Evolutionary conservation across 2,113 vertebrate genomes (phyloP).

Genomic region (Solea solea): DNA sequence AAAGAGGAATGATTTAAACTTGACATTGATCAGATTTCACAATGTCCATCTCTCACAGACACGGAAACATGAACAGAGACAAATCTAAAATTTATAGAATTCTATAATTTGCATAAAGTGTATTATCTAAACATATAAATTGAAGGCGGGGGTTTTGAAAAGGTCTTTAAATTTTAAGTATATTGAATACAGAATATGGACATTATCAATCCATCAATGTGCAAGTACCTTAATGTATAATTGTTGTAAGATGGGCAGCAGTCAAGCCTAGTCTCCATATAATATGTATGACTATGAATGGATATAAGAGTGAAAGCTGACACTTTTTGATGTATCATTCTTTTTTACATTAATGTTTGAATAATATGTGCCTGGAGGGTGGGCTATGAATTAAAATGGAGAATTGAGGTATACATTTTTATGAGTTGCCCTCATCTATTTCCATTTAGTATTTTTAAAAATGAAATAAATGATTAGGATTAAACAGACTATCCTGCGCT

Average conservation of each 20-base stretch:
- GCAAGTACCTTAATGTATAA: conserved; percentile 89
- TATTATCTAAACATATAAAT: conserved; percentile 91
- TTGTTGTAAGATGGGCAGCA: conserved; percentile 89
- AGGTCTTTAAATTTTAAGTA: conserved; percentile 92
- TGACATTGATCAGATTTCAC: conserved; percentile 85
- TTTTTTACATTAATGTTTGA: conserved; percentile 99
- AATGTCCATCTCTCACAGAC: conserved; percentile 79
- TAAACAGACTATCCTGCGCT: conserved; percentile 61
- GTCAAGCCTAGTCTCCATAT: conserved; percentile 81
- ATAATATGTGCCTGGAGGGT: conserved; percentile 96
- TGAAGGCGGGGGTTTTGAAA: conserved; percentile 86
- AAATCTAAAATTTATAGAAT: conserved; percentile 99
- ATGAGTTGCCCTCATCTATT: conserved; percentile 95
- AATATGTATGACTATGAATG: conserved; percentile 90
- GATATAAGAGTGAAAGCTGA: conserved; percentile 85
- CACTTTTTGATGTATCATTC: conserved; percentile 92
- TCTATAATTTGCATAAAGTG: conserved; percentile 93
- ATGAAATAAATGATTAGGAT: conserved; percentile 86
- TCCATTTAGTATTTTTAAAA: conserved; percentile 97
- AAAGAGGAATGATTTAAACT: conserved; percentile 82
- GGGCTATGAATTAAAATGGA: conserved; percentile 93
- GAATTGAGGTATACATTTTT: conserved; percentile 98
- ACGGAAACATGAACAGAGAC: conserved; percentile 88
- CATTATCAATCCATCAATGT: conserved; percentile 90
- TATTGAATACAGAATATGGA: conserved; percentile 80